phyloP scores from a whole-genome alignment of 2,113 vertebrate genomes.

The Sinocyclocheilus anophthalmus region DNA sequence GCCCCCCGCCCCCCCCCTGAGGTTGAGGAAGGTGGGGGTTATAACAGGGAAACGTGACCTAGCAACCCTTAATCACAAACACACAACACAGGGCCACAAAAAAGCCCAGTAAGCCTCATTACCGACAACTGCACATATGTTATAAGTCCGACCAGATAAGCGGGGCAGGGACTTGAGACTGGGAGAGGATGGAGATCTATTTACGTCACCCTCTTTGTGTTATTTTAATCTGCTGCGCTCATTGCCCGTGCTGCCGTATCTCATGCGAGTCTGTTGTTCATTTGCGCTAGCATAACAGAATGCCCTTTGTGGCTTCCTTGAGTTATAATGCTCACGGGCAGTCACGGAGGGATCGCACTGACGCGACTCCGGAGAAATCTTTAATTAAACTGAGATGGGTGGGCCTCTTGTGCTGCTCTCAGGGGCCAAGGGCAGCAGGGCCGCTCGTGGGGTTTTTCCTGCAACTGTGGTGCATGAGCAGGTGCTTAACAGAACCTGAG shows the following conservation, averaged over 20 bases:
- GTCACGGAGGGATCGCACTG: no score
- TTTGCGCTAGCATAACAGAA: no score
- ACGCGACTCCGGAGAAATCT: constrained; percentile 45
- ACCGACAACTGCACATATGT: constrained; percentile 39
- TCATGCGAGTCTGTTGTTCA: constrained; percentile 41
- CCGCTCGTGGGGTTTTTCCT: not conserved
- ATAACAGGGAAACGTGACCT: constrained; percentile 40
- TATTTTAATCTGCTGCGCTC: constrained; percentile 50
- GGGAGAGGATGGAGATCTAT: constrained; percentile 20
- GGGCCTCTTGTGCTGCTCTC: constrained; percentile 31
- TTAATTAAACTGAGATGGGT: constrained; percentile 55
- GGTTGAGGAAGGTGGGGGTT: not conserved
- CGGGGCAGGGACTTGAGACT: constrained; percentile 24
- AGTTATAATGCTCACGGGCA: constrained; percentile 54
- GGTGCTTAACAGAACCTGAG: constrained; percentile 22
- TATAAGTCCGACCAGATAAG: constrained; percentile 16
- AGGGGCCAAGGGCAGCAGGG: not conserved
- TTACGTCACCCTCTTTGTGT: constrained; percentile 54
- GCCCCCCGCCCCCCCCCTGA: no score
- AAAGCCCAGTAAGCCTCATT: constrained; percentile 41
- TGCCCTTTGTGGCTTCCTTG: constrained; percentile 64
- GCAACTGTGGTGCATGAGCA: not conserved
- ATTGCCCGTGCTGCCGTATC: constrained; percentile 33
- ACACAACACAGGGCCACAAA: constrained; percentile 17
- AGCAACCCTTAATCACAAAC: constrained; percentile 18